Evolutionary conservation across 1,140 invertebrate species (phyloP).

Genomic region (Brachionus sp.): DNA sequence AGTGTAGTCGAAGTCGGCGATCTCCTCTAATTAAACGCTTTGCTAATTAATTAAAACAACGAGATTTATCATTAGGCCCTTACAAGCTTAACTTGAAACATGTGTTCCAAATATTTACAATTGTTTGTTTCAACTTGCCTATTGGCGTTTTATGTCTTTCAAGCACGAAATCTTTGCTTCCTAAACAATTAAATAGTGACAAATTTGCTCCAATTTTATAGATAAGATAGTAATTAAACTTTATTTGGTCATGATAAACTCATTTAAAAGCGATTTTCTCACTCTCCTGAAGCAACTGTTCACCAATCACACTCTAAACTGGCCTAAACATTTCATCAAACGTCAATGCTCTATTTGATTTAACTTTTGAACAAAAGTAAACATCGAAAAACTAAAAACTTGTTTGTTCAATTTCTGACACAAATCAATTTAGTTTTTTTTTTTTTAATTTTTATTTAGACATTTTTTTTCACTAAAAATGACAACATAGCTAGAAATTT

Average conservation of each 20-base stretch:
- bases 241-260: neutral
- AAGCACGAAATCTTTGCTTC: conserved; percentile 17
- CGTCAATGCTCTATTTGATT: no score
- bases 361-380: no score
- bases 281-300: neutral
- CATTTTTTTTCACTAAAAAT: no score
- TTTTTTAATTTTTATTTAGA: no score
- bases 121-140: conserved; percentile 26
- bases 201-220: conserved; percentile 25
- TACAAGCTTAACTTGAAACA: conserved; percentile 29
- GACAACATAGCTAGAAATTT: no score
- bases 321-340: no score
- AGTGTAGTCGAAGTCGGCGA: neutral
- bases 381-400: no score
- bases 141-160: conserved; percentile 39
- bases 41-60: conserved; percentile 34
- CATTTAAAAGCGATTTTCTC: neutral
- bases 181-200: conserved; percentile 5
- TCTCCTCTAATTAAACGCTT: conserved; percentile 28
- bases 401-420: no score
- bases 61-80: conserved; percentile 15
- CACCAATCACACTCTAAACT: neutral
- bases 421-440: no score
- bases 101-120: conserved; percentile 42
- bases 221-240: conserved; percentile 41